Conservation (phyloP, 2,888 invertebrate genomes). For the Entomobrya multifasciata region DNA sequence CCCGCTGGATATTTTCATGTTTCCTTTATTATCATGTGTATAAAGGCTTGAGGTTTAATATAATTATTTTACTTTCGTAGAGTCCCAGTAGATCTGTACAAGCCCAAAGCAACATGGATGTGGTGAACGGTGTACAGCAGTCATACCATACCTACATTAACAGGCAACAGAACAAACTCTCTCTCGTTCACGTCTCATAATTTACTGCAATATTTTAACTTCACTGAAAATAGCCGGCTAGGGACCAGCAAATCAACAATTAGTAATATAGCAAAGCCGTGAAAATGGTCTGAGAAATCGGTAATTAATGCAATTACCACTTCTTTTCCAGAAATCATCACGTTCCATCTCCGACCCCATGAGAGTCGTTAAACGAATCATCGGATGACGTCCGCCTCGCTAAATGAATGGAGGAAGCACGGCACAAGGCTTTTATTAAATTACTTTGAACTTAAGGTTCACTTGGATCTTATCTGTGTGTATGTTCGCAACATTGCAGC, state of each 20-base stretch:
- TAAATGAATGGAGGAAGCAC: slow-evolving; percentile 5
- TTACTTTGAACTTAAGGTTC: slow-evolving; percentile 62
- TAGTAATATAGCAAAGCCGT: slow-evolving; percentile 69
- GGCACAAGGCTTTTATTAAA: slow-evolving; percentile 62
- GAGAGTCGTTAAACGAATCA: slow-evolving; percentile 73
- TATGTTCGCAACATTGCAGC: not conserved
- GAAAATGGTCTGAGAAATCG: slow-evolving; percentile 72
- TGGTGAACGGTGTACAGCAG: not conserved
- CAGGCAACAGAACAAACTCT: not conserved
- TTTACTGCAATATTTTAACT: slow-evolving; percentile 66
- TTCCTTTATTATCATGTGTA: slow-evolving; percentile 47
- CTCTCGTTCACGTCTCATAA: slow-evolving; percentile 42
- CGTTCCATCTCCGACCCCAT: slow-evolving; percentile 67
- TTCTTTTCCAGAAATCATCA: slow-evolving; percentile 72
- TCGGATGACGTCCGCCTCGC: slow-evolving; percentile 59
- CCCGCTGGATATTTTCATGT: slow-evolving; percentile 39
- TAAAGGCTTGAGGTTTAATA: slow-evolving; percentile 51
- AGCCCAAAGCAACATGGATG: not conserved
- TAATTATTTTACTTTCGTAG: slow-evolving; percentile 46
- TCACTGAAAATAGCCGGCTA: slow-evolving; percentile 63
- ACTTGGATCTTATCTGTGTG: not conserved
- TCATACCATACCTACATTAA: not conserved
- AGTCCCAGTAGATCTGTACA: not conserved
- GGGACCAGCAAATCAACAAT: slow-evolving; percentile 73
- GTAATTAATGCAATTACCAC: slow-evolving; percentile 74